These are phyloP conservation scores for Corapipo altera DNA, from an alignment of 2,113 vertebrate species.

Conservation along the genomic window DNA sequence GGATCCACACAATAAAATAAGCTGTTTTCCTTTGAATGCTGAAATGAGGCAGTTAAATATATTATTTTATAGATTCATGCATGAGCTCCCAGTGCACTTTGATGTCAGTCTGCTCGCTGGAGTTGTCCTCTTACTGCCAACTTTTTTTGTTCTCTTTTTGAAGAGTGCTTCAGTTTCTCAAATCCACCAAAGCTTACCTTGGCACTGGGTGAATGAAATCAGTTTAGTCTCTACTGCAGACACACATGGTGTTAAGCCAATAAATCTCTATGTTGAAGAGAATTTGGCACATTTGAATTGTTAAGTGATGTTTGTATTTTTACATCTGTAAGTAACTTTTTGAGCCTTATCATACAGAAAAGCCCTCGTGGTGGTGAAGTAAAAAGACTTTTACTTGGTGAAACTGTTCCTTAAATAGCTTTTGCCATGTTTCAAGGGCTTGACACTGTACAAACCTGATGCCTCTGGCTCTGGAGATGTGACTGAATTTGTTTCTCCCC, in stretches of 20 bases:
- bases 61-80: neutral
- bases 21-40: neutral
- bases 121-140: neutral
- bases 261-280: neutral
- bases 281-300: neutral
- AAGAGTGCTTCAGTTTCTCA: neutral
- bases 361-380: neutral
- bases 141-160: neutral
- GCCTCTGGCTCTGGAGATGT: conserved; percentile 3
- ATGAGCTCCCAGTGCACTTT: neutral
- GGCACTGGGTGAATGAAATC: conserved; percentile 5
- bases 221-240: neutral
- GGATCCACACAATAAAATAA: neutral
- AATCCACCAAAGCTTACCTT: neutral
- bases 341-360: neutral
- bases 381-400: neutral
- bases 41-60: neutral
- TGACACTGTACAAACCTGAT: neutral
- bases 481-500: neutral
- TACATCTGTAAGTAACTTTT: neutral
- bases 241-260: neutral
- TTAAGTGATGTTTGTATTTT: neutral
- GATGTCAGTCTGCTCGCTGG: neutral
- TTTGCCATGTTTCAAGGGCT: neutral
- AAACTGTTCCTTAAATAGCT: neutral